Base-by-base conservation (phyloP, 1,140 invertebrate species). In the Drosophila nigrodunni region DNA sequence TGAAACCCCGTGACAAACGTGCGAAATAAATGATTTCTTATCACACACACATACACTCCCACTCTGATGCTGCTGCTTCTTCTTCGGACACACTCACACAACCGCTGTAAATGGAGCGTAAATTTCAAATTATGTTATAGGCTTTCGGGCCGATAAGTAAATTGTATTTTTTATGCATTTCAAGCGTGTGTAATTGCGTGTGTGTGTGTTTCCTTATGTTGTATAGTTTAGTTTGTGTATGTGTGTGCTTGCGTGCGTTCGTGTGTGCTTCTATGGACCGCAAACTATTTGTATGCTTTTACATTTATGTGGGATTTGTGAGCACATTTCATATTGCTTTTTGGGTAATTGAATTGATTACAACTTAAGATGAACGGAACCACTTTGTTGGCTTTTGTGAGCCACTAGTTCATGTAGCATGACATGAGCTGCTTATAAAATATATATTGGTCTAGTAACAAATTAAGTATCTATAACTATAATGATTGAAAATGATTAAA, bases 101-200 rank as follows among this genome's bases (percentile, higher is more conserved):
- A 15, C 62, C 43, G 37, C 18, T 39, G 44, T 65, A 78, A 81
- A 76, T 82, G 77, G 62, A 82, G 77, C 77, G 79, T 77, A 74
- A 82, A 80, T 82, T 80, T 80, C 74, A 80, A 82, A 82, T 82
- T 80, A 82, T 82, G 49, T 70, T 82, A 57, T 70, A 80, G 72
- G 79, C 74, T 71, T 80, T 77, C 78, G 77, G 60, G 65, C 71
- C 58, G 75, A 77, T 77, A 77, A 74, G 77, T 67, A 80, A 80
- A 80, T 77, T 80, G 69, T 55, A 61, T 62, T 74, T 62, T 74
- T 44, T 52, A 58, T 46, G 39, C 47, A 52, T 52, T 66, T 76
- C 54, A 54, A 72, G 60, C 54, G 18, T 65, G 46, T 65, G 39
- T 65, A 64, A 49, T 76, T 55, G 50, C 25, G 55, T 18, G 55